Evolutionary conservation across 2,113 vertebrate species (phyloP).

Genomic region (Oceanodroma tethys): DNA sequence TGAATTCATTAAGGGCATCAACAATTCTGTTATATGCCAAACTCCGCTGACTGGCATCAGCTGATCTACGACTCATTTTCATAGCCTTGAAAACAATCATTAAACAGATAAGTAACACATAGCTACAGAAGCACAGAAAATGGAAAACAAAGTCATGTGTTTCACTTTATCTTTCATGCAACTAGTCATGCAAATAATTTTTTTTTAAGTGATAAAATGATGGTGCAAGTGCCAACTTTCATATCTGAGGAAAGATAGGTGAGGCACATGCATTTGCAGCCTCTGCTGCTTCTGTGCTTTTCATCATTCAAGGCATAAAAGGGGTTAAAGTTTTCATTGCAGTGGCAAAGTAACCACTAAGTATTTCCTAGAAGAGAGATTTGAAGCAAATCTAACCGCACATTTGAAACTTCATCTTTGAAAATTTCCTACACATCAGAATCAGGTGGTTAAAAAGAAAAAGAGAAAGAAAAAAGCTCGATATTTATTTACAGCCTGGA

Average conservation of each 20-base stretch:
- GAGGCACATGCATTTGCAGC: not conserved
- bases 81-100: slow-evolving; percentile 87
- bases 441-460: not conserved
- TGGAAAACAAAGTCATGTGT: slow-evolving; percentile 59
- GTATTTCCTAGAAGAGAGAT: not conserved
- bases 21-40: slow-evolving; percentile 94
- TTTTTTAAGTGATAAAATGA: slow-evolving; percentile 7
- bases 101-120: slow-evolving; percentile 62
- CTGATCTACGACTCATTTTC: slow-evolving; percentile 95
- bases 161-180: slow-evolving; percentile 29
- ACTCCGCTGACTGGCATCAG: slow-evolving; percentile 91
- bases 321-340: slow-evolving; percentile 1
- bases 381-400: not conserved
- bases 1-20: slow-evolving; percentile 97
- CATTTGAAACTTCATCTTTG: not conserved
- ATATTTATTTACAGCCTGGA: not conserved
- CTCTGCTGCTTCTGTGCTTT: not conserved
- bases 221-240: not conserved
- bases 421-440: not conserved
- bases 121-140: not conserved
- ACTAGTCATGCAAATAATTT: not conserved
- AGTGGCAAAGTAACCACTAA: not conserved
- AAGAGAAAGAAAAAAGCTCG: not conserved
- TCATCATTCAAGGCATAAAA: not conserved
- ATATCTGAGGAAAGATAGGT: not conserved